Conservation (phyloP, 2,113 vertebrate genomes). For the Myotis brandtii region DNA sequence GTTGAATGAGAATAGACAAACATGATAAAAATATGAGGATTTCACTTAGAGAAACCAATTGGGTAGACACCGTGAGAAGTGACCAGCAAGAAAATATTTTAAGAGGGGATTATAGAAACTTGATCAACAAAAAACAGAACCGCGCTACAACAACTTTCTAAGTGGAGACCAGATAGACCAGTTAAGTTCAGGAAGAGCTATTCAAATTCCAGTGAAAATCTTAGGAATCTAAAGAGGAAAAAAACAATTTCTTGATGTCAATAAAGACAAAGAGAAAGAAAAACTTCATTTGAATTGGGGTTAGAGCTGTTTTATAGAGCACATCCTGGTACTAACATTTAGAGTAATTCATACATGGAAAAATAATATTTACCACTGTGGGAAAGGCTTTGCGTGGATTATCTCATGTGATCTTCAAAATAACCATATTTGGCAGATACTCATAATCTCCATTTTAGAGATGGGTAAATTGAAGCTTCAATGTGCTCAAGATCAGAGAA, state of each 20-base stretch:
- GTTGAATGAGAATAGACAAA: not conserved
- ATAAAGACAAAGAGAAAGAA: not conserved
- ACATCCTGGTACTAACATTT: not conserved
- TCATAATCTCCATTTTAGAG: not conserved
- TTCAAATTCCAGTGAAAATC: not conserved
- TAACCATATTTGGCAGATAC: not conserved
- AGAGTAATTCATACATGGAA: not conserved
- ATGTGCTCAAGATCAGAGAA: not conserved
- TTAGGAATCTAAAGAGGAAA: not conserved
- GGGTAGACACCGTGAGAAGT: not conserved
- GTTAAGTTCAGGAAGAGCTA: constrained; percentile 3
- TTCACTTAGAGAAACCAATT: not conserved
- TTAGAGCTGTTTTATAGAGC: constrained; percentile 4
- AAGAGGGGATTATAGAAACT: not conserved
- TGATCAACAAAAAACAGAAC: not conserved
- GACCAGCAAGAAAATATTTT: not conserved
- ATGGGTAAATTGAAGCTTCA: not conserved
- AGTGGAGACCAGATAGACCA: not conserved
- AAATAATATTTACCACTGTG: not conserved
- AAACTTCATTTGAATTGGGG: not conserved
- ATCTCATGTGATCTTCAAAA: not conserved
- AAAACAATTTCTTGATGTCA: not conserved
- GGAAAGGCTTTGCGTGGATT: not conserved
- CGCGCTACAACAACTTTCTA: not conserved
- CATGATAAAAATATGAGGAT: not conserved